These are phyloP conservation scores for Xiphias gladius DNA, from an alignment of 2,113 vertebrate species.

Conservation along the genomic window DNA sequence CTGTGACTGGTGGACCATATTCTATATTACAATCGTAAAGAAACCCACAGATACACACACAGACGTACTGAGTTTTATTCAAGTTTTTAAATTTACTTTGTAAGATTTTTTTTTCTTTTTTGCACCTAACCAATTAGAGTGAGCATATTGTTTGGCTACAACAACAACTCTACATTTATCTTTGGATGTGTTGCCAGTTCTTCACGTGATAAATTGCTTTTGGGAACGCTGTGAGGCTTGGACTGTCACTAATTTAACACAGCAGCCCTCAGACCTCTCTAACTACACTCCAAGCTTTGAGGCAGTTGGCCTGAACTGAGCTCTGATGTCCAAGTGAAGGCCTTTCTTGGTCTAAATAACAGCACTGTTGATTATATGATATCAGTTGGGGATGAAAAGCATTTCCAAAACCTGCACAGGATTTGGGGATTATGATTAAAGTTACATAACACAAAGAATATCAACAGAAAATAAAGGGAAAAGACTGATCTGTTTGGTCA, in stretches of 20 bases:
- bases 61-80: not conserved
- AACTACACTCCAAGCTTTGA: conserved; percentile 24
- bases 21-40: not conserved
- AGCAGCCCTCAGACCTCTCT: conserved; percentile 5
- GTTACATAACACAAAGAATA: not conserved
- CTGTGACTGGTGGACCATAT: conserved; percentile 1
- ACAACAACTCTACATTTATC: conserved; percentile 1
- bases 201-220: conserved; percentile 43
- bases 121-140: conserved; percentile 4
- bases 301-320: conserved; percentile 21
- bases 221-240: conserved; percentile 3
- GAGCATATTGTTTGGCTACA: conserved; percentile 10
- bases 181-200: conserved; percentile 34
- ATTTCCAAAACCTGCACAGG: conserved; percentile 2
- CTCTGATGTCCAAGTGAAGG: conserved; percentile 41
- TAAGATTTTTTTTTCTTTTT: fast-evolving
- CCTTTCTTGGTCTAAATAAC: not conserved
- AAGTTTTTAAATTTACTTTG: not conserved
- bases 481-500: not conserved
- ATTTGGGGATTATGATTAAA: not conserved
- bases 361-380: conserved; percentile 3
- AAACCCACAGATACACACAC: not conserved
- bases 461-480: not conserved
- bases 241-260: conserved; percentile 14
- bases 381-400: not conserved